Percentiles rank a stretch among this genome's conserved stretches.
Conservation (phyloP, 2,797 vertebrate genomes). For the Hypotaenidia okinawae region DNA sequence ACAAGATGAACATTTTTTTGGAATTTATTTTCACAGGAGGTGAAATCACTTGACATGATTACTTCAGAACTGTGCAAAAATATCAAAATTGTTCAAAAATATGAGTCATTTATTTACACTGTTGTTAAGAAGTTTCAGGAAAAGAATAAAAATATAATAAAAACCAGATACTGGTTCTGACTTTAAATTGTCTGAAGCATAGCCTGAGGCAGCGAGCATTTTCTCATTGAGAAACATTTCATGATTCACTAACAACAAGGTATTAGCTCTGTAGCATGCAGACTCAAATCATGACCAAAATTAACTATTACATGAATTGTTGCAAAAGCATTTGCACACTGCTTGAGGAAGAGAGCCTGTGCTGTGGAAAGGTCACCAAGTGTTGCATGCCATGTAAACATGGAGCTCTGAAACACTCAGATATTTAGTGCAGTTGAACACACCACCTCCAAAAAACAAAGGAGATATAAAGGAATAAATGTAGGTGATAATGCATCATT, state of each 20-base stretch:
- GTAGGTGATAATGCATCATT: not conserved
- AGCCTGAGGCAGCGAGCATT: not conserved
- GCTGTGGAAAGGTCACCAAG: not conserved
- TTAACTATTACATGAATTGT: not conserved
- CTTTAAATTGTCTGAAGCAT: constrained; percentile 3
- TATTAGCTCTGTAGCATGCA: not conserved
- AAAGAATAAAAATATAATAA: not conserved
- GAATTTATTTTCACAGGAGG: not conserved
- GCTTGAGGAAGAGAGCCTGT: not conserved
- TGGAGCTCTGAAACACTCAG: not conserved
- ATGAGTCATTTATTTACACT: not conserved
- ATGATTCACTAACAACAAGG: not conserved
- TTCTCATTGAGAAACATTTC: constrained; percentile 5
- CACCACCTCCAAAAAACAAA: not conserved
- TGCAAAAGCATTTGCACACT: not conserved
- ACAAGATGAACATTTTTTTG: not conserved
- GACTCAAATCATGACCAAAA: not conserved
- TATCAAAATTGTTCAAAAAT: not conserved
- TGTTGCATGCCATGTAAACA: not conserved
- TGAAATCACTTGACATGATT: not conserved
- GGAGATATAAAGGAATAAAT: not conserved
- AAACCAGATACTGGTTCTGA: not conserved
- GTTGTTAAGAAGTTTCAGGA: not conserved
- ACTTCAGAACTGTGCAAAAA: not conserved
- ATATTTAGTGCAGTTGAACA: not conserved